A percentile compares a stretch with the other conserved stretches of the same genome.
These are phyloP conservation scores for Sinocyclocheilus maitianheensis DNA, from an alignment of 2,113 vertebrate genomes.

Conservation along the genomic window DNA sequence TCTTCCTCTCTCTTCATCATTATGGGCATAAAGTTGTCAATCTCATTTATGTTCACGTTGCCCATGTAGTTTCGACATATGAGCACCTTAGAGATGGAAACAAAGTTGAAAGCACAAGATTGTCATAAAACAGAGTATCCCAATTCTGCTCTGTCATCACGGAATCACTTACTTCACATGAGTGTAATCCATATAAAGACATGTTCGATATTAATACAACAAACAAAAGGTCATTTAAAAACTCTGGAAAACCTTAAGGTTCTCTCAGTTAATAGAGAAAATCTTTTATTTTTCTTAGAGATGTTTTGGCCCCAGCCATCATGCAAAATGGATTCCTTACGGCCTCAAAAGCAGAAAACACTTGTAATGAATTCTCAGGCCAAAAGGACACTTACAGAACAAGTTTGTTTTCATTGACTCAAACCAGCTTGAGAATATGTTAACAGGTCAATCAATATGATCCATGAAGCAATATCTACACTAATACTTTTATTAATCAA, in stretches of 20 bases:
- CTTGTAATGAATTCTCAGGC: background rate
- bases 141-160: background rate
- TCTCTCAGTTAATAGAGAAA: background rate
- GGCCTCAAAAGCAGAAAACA: background rate
- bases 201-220: background rate
- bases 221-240: background rate
- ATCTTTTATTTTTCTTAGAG: background rate
- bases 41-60: conserved; percentile 77
- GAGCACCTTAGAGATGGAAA: conserved; percentile 69
- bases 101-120: background rate
- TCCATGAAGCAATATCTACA: background rate
- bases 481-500: background rate
- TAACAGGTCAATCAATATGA: background rate
- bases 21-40: conserved; percentile 81
- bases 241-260: background rate
- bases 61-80: conserved; percentile 83
- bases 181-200: background rate
- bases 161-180: background rate
- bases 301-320: background rate
- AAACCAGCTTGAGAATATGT: background rate
- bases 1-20: conserved; percentile 80
- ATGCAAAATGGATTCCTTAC: background rate
- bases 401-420: background rate
- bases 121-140: background rate
- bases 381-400: background rate